Evolutionary conservation across 1,140 invertebrate genomes (phyloP), one percentile per base, ranked within the genome.

Genomic region (Zaprionus inermis): DNA sequence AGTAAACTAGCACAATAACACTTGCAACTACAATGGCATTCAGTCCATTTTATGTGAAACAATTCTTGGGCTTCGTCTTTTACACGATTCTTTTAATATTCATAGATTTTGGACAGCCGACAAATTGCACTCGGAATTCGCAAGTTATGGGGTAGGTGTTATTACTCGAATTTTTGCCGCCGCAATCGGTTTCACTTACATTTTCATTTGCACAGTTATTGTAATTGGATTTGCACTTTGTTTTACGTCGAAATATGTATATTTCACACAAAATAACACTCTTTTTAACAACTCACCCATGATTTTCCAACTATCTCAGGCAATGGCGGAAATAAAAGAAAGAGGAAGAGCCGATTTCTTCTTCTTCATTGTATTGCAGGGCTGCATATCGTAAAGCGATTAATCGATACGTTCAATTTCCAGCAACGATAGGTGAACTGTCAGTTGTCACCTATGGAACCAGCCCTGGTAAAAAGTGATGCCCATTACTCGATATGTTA

Each of bases 291-390:
- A 91, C 91, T 92, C 78, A 92, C 91, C 91, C 91, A 92, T 92
- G 84, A 88, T 92, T 92, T 82, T 80, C 78, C 84, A 92, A 91
- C 89, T 92, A 74, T 88, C 85, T 89, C 88, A 88, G 80, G 81
- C 85, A 83, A 90, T 85, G 91, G 91, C 91, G 91, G 91, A 92
- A 92, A 91, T 92, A 91, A 92, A 92, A 92, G 89, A 84, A 81
- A 78, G 89, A 86, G 71, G 76, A 80, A 78, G 76, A 72, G 72
- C 58, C 52, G n/a, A 64, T 46, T 76, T 65, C 72, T 65, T 65
- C 55, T 72, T 76, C 60, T 73, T 44, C 49, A 22, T 32, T 55
- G 32, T 56, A 36, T 56, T 22, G 51, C 32, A 73, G 65, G 18
- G 65, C n/a, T 73, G 71, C 16, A 60, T 18, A 28, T 2, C 24